Percentiles rank a stretch among this genome's conserved stretches.
Evolutionary conservation across 2,113 vertebrate species (phyloP).

Genomic region (Taxidea taxus): DNA sequence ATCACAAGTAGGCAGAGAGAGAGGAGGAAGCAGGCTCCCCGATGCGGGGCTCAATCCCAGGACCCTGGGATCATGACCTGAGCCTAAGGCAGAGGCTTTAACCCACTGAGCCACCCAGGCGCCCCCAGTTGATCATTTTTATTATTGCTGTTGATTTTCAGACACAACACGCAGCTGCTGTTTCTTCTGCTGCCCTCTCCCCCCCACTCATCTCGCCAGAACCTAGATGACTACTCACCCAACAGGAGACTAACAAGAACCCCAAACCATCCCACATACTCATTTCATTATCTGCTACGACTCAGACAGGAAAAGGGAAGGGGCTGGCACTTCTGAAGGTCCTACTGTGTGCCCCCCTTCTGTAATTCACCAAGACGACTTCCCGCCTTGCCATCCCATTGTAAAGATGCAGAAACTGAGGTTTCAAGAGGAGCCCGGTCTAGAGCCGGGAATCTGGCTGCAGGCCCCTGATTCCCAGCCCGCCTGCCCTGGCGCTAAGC

Average conservation of each 20-base stretch:
- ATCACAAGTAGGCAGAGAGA: too few relatives aligned
- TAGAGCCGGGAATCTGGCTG: not conserved
- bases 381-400: not conserved
- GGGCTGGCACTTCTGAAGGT: not conserved
- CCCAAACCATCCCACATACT: not conserved
- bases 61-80: too few relatives aligned
- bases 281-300: not conserved
- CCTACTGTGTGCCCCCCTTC: not conserved
- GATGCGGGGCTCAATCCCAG: too few relatives aligned
- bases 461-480: not conserved
- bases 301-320: not conserved
- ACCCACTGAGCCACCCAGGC: too few relatives aligned
- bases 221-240: not conserved
- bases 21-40: too few relatives aligned
- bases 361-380: not conserved
- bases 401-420: not conserved
- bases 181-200: not conserved
- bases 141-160: not conserved
- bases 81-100: too few relatives aligned
- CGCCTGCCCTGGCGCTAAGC: not conserved
- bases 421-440: not conserved
- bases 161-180: not conserved
- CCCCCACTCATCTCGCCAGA: not conserved
- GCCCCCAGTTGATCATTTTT: not conserved
- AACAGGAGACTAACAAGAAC: not conserved